Conservation (phyloP, 1,140 invertebrate species). For the Schlechtendalia chinensis region DNA sequence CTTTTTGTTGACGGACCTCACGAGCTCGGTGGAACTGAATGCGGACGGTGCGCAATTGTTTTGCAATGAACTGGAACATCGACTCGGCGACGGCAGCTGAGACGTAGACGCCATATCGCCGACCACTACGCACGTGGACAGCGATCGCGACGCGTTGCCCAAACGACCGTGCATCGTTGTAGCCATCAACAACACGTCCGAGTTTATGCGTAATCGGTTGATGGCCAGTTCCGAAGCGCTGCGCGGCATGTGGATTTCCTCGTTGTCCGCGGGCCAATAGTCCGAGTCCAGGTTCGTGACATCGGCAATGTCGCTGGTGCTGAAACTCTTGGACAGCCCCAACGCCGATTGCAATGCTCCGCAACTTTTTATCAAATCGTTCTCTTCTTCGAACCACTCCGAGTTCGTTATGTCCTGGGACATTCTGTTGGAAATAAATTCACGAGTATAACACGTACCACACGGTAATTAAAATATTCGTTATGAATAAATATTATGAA, state of each 20-base stretch:
- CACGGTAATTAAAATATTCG: too few relatives aligned
- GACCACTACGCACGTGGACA: conserved; percentile 83
- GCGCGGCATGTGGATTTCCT: conserved; percentile 51
- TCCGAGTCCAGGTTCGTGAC: conserved; percentile 56
- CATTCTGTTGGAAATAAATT: conserved; percentile 29
- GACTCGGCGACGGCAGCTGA: conserved; percentile 70
- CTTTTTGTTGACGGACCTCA: conserved; percentile 79
- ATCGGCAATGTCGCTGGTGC: conserved; percentile 71
- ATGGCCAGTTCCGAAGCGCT: conserved; percentile 67
- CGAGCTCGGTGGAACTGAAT: conserved; percentile 71
- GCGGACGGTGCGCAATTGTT: conserved; percentile 59
- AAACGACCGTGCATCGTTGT: conserved; percentile 54
- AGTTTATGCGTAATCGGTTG: conserved; percentile 60
- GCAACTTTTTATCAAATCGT: conserved; percentile 74
- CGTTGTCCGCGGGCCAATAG: conserved; percentile 53
- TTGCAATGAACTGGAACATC: conserved; percentile 58
- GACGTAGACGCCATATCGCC: conserved; percentile 70
- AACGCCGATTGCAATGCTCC: conserved; percentile 74
- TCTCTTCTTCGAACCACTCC: conserved; percentile 74
- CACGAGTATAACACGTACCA: too few relatives aligned
- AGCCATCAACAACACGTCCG: conserved; percentile 61
- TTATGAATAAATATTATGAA: too few relatives aligned
- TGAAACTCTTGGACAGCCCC: conserved; percentile 77
- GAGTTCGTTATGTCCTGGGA: conserved; percentile 64
- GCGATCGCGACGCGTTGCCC: conserved; percentile 74